Percentiles rank a stretch among this genome's conserved stretches.
Conservation (phyloP, 2,113 vertebrate genomes). For the Carassius carassius region DNA sequence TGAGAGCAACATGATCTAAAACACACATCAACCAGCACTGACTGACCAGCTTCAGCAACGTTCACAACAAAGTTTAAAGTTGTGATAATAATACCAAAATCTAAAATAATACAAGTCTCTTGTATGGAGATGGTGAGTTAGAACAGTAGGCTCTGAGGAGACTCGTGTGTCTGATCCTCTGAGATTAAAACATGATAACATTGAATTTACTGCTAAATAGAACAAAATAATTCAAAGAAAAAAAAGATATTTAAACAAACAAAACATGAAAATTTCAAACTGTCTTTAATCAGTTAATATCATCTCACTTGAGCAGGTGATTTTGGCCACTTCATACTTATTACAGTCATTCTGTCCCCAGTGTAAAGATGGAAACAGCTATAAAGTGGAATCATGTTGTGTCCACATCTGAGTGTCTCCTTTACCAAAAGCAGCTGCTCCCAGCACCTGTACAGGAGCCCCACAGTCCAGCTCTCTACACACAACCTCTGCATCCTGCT, state of each 20-base stretch:
- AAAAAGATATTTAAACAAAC: too few relatives aligned
- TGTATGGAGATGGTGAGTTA: neutral
- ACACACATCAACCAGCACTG: too few relatives aligned
- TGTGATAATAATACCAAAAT: too few relatives aligned
- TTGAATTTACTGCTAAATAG: too few relatives aligned
- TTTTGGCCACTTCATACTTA: neutral
- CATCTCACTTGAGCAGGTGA: slow-evolving; percentile 20
- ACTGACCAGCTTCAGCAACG: too few relatives aligned
- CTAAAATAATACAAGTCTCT: neutral
- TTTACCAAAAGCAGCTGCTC: neutral
- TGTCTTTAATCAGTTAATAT: neutral
- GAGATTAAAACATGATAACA: neutral
- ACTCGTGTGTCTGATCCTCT: neutral
- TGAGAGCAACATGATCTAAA: too few relatives aligned
- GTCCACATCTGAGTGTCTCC: too few relatives aligned
- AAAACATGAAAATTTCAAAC: too few relatives aligned
- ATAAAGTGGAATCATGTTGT: slow-evolving; percentile 40
- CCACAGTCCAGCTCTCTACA: too few relatives aligned
- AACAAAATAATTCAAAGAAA: neutral
- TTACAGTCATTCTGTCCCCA: slow-evolving; percentile 7
- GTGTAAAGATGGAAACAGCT: slow-evolving; percentile 39
- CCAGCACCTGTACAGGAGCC: too few relatives aligned
- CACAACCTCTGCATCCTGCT: too few relatives aligned
- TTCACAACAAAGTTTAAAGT: too few relatives aligned
- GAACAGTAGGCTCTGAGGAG: neutral